These are phyloP conservation scores for Buteo buteo DNA, from an alignment of 2,113 vertebrate species.

Conservation along the genomic window DNA sequence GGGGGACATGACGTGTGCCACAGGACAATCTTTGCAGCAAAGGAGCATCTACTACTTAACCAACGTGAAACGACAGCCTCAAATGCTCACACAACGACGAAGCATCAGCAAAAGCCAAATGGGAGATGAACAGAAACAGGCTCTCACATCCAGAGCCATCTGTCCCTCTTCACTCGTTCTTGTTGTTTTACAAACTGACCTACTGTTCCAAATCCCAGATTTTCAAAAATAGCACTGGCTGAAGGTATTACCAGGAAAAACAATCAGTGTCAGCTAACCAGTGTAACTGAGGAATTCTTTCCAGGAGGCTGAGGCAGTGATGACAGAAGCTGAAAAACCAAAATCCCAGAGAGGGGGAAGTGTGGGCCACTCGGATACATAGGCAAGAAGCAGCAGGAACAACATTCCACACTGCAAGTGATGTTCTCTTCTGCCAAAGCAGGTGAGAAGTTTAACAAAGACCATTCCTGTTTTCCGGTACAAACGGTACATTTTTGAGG, in stretches of 20 bases:
- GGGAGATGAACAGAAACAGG: slow-evolving; percentile 33
- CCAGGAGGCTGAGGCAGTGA: background rate
- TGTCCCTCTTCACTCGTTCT: background rate
- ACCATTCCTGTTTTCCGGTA: background rate
- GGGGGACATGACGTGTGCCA: background rate
- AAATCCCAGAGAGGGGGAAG: background rate
- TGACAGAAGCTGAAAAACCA: slow-evolving; percentile 30
- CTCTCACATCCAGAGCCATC: slow-evolving; percentile 32
- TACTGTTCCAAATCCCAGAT: slow-evolving; percentile 60
- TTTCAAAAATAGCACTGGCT: slow-evolving; percentile 39
- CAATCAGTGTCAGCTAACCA: background rate
- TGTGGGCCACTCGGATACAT: background rate
- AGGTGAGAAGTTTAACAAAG: background rate
- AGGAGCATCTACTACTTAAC: background rate
- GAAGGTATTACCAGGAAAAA: slow-evolving; percentile 36
- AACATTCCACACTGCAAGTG: background rate
- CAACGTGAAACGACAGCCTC: background rate
- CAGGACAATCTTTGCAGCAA: background rate
- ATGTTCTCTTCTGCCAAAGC: background rate
- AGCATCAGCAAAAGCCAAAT: slow-evolving; percentile 40
- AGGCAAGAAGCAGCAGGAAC: background rate
- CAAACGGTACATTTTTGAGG: background rate
- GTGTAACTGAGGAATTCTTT: background rate
- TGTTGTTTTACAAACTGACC: slow-evolving; percentile 51
- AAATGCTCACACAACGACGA: background rate